phyloP scores from a whole-genome alignment of 1,140 invertebrate genomes.

The Wiebesia pumilae region DNA sequence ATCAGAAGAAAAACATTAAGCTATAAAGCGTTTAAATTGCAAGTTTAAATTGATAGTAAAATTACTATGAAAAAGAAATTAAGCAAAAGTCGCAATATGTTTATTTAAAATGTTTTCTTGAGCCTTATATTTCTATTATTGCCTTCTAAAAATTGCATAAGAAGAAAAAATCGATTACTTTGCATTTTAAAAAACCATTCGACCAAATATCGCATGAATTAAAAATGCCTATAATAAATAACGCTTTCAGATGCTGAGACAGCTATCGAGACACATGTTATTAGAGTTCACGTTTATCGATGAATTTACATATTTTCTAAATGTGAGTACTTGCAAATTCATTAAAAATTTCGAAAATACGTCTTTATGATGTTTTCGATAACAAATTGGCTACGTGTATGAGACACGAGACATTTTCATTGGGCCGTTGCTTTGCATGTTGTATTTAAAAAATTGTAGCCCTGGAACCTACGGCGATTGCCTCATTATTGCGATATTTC shows the following conservation, averaged over 20 bases:
- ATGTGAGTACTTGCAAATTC: background rate
- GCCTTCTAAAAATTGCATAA: background rate
- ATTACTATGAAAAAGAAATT: too few relatives aligned
- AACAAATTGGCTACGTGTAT: background rate
- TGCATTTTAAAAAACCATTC: background rate
- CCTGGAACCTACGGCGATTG: too few relatives aligned
- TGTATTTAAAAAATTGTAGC: background rate
- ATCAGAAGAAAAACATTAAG: too few relatives aligned
- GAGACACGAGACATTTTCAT: background rate
- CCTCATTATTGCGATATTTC: background rate
- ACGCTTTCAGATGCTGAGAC: background rate
- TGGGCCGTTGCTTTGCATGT: background rate
- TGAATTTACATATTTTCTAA: slow-evolving; percentile 3
- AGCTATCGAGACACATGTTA: background rate
- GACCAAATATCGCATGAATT: background rate
- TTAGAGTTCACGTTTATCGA: background rate
- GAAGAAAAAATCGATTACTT: background rate
- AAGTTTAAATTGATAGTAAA: too few relatives aligned
- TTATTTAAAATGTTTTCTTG: too few relatives aligned
- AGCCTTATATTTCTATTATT: background rate
- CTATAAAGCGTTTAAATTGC: too few relatives aligned
- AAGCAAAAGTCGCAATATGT: too few relatives aligned
- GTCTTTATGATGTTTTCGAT: background rate
- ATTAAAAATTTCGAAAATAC: background rate
- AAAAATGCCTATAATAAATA: background rate